Base-by-base conservation (phyloP, 2,888 invertebrate genomes). In the Chrysomela aeneicollis region DNA sequence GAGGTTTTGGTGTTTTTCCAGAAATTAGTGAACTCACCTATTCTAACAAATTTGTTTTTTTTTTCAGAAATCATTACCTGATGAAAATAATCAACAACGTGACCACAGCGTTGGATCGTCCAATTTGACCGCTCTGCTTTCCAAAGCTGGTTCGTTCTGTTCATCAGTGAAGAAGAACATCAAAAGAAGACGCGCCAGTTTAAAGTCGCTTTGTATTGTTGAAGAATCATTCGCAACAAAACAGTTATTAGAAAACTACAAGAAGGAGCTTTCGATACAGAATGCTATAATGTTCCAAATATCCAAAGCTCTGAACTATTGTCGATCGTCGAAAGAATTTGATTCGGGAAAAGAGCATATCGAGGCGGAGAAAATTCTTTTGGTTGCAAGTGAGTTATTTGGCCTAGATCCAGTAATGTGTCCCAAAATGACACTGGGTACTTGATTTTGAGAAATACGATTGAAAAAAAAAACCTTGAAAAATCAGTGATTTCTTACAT, bases 311-410 rank as follows among this genome's bases (percentile, higher is more conserved):
- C 61, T 75, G n/a, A 62, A 61, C 19, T 72, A 64, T 51, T 75
- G 75, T 55, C 66, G 64, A 53, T 63, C 55, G 10, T 65, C 68
- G 0, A 74, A 71, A 18, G 67, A 73, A 30, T 62, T 73, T 19
- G 32, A 63, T 21, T 49, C 60, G 4, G 68, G 73, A 37, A 62
- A 55, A 12, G 74, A 73, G 59, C 68, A 70, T 58, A 51, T 74
- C 6, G 75, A 75, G 67, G 74, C 74, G 4, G 75, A 75, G 54
- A 74, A 70, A 58, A 74, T 75, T 19, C 59, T 75, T 2, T 62
- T 75, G 54, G 61, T 73, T 58, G 73, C 73, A 35, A 65, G 74
- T 73, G 67, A 71, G 73, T 71, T 59, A 52, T 26, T 26, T n/a
- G n/a, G n/a, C n/a, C n/a, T n/a, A n/a, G n/a, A n/a, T n/a, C n/a